Conservation (phyloP, 1,140 invertebrate species). For the Nasonia giraulti region DNA sequence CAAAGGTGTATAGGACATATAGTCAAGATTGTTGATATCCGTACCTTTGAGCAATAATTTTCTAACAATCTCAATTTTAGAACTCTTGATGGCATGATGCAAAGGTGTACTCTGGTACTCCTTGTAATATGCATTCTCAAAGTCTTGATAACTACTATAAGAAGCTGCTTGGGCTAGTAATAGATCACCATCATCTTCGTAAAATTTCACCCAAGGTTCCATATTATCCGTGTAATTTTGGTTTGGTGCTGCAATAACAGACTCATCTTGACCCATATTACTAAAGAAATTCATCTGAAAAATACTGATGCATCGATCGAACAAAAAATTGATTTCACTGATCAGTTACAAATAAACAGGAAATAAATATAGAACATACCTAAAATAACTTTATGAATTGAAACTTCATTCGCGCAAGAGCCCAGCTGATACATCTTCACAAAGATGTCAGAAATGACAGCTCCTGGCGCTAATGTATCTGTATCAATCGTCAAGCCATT, state of each 20-base stretch:
- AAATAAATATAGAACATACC: background rate
- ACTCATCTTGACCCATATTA: background rate
- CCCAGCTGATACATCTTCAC: too few species aligned
- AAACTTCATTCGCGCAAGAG: background rate
- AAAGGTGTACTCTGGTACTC: background rate
- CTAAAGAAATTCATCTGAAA: background rate
- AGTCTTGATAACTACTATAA: background rate
- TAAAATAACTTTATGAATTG: background rate
- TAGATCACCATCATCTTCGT: constrained; percentile 7
- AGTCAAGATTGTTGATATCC: background rate
- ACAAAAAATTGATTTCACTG: background rate
- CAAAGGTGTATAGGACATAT: background rate
- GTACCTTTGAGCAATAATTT: constrained; percentile 22
- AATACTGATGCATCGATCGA: background rate
- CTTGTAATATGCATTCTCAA: constrained; percentile 17
- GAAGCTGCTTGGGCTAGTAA: background rate
- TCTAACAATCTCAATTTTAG: background rate
- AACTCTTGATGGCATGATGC: constrained; percentile 21
- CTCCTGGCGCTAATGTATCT: too few species aligned
- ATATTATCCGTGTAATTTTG: background rate
- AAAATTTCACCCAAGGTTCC: constrained; percentile 8
- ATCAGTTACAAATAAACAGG: too few species aligned
- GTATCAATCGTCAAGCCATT: too few species aligned
- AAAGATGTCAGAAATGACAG: too few species aligned
- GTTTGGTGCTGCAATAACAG: background rate